These are phyloP conservation scores for Heteropelma amictum DNA, from an alignment of 2,888 invertebrate genomes.

Conservation along the genomic window DNA sequence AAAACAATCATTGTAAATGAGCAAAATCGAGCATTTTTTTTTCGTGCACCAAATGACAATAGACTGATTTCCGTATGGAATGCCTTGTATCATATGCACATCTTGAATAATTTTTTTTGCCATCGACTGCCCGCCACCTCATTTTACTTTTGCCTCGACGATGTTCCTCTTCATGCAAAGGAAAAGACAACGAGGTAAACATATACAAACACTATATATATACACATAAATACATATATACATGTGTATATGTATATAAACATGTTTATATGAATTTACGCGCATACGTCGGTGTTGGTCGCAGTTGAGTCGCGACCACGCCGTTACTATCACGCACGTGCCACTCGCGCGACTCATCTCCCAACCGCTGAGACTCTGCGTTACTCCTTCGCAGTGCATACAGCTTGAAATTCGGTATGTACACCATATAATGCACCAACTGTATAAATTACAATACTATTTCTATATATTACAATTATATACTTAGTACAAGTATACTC, in stretches of 20 bases:
- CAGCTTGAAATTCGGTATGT: too few relatives aligned
- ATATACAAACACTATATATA: neutral
- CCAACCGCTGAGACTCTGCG: slow-evolving; percentile 22
- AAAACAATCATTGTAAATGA: too few relatives aligned
- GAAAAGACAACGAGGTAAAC: neutral
- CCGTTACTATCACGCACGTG: slow-evolving; percentile 55
- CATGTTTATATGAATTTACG: neutral
- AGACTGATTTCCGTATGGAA: too few relatives aligned
- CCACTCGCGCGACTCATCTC: slow-evolving; percentile 50
- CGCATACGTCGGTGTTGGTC: neutral
- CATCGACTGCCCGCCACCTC: slow-evolving; percentile 30
- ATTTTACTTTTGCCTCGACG: slow-evolving; percentile 25
- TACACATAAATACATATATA: neutral
- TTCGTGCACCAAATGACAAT: too few relatives aligned
- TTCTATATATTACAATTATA: neutral
- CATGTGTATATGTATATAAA: too few relatives aligned
- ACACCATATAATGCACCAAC: too few relatives aligned
- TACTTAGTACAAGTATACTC: neutral
- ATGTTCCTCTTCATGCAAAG: neutral
- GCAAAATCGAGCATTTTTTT: too few relatives aligned
- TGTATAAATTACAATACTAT: too few relatives aligned
- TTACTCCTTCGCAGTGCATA: neutral
- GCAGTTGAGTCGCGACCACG: slow-evolving; percentile 36
- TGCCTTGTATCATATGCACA: neutral
- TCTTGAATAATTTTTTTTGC: neutral